These are phyloP conservation scores for Apotomis betuletana DNA, from an alignment of 2,888 invertebrate species.

Conservation along the genomic window DNA sequence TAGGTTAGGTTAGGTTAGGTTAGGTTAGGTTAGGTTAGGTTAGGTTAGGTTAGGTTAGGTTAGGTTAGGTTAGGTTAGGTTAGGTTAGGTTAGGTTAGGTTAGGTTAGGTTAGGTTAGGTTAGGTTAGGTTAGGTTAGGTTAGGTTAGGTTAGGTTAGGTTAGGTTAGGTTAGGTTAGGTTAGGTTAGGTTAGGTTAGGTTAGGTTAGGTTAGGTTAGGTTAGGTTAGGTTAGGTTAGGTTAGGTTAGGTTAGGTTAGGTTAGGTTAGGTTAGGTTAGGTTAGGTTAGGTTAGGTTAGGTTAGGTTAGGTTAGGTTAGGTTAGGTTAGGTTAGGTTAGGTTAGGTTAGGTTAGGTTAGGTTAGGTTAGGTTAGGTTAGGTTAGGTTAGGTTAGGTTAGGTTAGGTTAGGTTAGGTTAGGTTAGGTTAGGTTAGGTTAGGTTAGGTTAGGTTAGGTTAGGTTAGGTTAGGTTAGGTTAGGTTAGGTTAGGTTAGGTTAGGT, in stretches of 20 bases:
- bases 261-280: slow-evolving; percentile 28
- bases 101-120: slow-evolving; percentile 7
- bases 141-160: slow-evolving; percentile 7
- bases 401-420: too few species aligned
- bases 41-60: neutral
- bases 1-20: neutral
- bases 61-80: slow-evolving; percentile 7
- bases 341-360: slow-evolving; percentile 34
- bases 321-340: slow-evolving; percentile 27
- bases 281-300: slow-evolving; percentile 29
- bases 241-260: slow-evolving; percentile 16
- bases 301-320: slow-evolving; percentile 27
- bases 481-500: too few species aligned
- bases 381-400: neutral
- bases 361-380: slow-evolving; percentile 36
- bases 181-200: slow-evolving; percentile 17
- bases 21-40: neutral
- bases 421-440: too few species aligned
- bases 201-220: slow-evolving; percentile 18
- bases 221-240: slow-evolving; percentile 14
- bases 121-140: slow-evolving; percentile 7
- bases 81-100: neutral
- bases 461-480: too few species aligned
- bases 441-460: too few species aligned
- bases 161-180: slow-evolving; percentile 8